Percentiles rank a stretch among this genome's conserved stretches.
These are phyloP conservation scores for Mirza zaza DNA, from an alignment of 2,113 vertebrate species.

Conservation along the genomic window DNA sequence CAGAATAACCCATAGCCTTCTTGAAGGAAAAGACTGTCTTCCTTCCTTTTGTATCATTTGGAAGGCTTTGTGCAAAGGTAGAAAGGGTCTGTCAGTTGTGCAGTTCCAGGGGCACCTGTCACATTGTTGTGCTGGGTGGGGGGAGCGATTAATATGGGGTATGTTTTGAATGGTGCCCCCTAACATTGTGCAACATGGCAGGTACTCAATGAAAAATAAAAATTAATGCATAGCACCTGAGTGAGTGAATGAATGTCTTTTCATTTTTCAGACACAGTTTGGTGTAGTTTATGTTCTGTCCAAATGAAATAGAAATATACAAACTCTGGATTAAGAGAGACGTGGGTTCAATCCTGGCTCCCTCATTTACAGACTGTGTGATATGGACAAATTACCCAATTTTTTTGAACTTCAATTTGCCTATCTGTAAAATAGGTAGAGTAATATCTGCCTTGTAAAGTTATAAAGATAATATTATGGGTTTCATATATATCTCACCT, in stretches of 20 bases:
- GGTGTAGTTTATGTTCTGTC: neutral
- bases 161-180: neutral
- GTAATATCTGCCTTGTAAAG: neutral
- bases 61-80: neutral
- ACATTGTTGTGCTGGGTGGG: neutral
- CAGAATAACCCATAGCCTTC: neutral
- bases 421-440: slow-evolving; percentile 5
- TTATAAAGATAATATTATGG: neutral
- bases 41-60: neutral
- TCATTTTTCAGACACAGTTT: neutral
- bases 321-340: neutral
- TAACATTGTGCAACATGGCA: neutral
- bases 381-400: neutral
- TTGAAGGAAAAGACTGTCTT: neutral
- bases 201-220: neutral
- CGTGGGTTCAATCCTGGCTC: neutral
- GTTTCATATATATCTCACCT: neutral
- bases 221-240: neutral
- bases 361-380: neutral
- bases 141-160: neutral
- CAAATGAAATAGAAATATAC: neutral
- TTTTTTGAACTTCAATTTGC: slow-evolving; percentile 13
- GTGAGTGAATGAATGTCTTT: neutral
- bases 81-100: neutral
- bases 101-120: neutral